A percentile compares a stretch with the other conserved stretches of the same genome.
Conservation (phyloP, 2,888 invertebrate species). For the Tenodera sinensis region DNA sequence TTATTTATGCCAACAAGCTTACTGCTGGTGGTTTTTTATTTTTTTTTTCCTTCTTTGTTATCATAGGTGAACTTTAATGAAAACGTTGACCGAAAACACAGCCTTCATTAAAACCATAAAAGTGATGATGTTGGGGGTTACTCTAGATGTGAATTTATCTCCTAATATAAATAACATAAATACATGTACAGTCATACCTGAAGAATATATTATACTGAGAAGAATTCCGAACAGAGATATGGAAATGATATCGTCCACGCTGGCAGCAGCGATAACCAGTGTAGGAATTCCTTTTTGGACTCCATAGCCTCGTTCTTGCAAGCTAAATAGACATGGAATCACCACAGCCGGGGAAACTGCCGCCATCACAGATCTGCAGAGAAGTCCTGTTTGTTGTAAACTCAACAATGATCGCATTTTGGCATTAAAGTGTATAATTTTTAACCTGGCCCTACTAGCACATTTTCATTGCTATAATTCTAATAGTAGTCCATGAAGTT, state of each 20-base stretch:
- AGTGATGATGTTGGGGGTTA: not conserved
- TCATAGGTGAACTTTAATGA: no score
- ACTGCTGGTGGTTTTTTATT: no score
- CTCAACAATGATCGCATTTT: no score
- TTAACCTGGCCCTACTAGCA: no score
- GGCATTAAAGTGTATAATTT: no score
- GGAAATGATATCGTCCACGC: constrained; percentile 54
- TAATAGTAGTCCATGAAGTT: no score
- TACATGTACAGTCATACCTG: not conserved
- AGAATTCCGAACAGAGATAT: constrained; percentile 52
- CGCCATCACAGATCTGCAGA: constrained; percentile 44
- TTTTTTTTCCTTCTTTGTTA: no score
- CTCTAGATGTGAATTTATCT: not conserved
- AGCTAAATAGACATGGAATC: constrained; percentile 50
- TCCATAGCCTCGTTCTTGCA: constrained; percentile 50
- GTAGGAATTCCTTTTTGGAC: constrained; percentile 52
- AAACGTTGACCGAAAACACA: no score
- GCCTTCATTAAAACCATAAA: no score
- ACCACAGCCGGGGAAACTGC: constrained; percentile 56
- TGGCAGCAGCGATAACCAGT: constrained; percentile 52
- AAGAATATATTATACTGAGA: constrained; percentile 45
- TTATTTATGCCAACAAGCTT: no score
- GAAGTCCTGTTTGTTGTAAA: not conserved
- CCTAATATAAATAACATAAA: not conserved
- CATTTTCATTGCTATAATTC: no score